Conservation (phyloP, 2,113 vertebrate genomes). For the Engystomops pustulosus region DNA sequence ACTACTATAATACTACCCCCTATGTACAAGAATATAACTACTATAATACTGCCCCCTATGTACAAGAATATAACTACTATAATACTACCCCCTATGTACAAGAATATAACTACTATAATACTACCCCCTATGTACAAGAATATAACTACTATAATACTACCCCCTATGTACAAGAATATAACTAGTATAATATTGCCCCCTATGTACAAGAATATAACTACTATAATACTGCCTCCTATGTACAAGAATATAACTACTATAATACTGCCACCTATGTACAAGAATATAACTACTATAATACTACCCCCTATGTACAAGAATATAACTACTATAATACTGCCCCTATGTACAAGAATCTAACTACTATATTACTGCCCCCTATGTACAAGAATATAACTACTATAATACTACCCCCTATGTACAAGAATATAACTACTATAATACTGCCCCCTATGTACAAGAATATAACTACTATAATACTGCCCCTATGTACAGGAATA, state of each 20-base stretch:
- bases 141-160: constrained; percentile 6
- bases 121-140: neutral
- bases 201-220: neutral
- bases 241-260: constrained; percentile 20
- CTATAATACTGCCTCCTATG: neutral
- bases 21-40: no score
- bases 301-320: neutral
- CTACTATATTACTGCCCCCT: neutral
- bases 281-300: constrained; percentile 12
- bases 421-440: no score
- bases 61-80: no score
- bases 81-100: no score
- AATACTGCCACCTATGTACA: neutral
- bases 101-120: no score
- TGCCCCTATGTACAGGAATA: no score
- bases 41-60: no score
- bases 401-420: no score
- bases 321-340: constrained; percentile 15
- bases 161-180: neutral
- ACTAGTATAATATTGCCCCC: neutral
- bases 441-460: no score
- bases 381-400: no score
- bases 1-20: no score
- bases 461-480: no score
- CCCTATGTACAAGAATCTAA: constrained; percentile 8